Percentiles rank a stretch among this genome's conserved stretches.
These are phyloP conservation scores for Rhinolophus ferrumequinum DNA, from an alignment of 2,113 vertebrate species.

Conservation along the genomic window DNA sequence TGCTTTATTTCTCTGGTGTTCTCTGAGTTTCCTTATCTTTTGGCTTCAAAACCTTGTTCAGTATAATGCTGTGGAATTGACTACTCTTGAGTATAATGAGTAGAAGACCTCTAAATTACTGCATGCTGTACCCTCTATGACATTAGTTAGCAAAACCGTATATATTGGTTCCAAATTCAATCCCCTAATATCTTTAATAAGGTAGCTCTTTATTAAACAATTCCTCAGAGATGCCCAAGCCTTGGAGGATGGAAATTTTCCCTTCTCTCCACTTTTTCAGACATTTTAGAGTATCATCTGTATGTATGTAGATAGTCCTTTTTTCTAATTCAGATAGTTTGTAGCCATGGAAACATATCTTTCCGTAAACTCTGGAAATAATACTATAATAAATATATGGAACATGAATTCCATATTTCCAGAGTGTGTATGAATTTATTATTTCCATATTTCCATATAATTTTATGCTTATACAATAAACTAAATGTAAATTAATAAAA, in stretches of 20 bases:
- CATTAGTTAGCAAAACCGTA: not conserved
- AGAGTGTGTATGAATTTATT: not conserved
- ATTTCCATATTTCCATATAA: not conserved
- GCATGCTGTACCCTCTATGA: rapidly evolving
- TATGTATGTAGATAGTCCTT: not conserved
- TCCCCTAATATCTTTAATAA: not conserved
- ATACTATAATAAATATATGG: not conserved
- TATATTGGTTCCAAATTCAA: not conserved
- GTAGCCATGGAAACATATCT: not conserved
- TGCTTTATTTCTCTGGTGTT: not conserved
- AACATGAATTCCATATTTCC: not conserved
- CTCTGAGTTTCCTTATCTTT: constrained; percentile 18
- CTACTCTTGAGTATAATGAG: not conserved
- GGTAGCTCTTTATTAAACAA: not conserved
- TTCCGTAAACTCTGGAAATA: not conserved
- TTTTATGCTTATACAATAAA: not conserved
- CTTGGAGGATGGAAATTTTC: not conserved
- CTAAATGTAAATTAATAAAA: not conserved
- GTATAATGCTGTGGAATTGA: not conserved
- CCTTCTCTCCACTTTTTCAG: not conserved
- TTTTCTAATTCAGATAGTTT: not conserved
- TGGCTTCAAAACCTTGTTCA: not conserved
- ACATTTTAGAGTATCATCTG: not conserved
- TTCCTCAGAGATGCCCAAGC: not conserved
- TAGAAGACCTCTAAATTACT: not conserved